phyloP scores from a whole-genome alignment of 2,888 invertebrate species.

The Limenitis camilla region DNA sequence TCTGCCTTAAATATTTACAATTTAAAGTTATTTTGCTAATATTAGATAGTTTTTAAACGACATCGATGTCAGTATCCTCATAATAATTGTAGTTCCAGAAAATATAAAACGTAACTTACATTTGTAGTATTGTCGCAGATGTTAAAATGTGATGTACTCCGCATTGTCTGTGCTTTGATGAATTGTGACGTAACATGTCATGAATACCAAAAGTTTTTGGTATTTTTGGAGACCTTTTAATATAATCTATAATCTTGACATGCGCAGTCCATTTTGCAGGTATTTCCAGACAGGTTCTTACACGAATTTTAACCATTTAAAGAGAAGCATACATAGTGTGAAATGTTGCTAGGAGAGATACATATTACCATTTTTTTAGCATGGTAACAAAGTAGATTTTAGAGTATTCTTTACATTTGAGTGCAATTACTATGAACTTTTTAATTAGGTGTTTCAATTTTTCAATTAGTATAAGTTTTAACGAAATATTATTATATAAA shows the following conservation, averaged over 20 bases:
- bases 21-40: not conserved
- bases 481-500: conserved; percentile 8
- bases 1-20: conserved; percentile 3
- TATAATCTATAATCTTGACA: too few relatives aligned
- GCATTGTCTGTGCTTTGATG: not conserved
- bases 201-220: too few relatives aligned
- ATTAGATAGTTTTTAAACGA: too few relatives aligned
- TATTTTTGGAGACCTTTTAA: too few relatives aligned
- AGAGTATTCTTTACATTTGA: conserved; percentile 2
- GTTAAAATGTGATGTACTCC: not conserved
- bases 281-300: conserved; percentile 10
- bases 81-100: too few relatives aligned
- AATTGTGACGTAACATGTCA: not conserved
- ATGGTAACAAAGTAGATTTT: not conserved
- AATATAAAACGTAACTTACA: conserved; percentile 5
- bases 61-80: too few relatives aligned
- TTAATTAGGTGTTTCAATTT: not conserved
- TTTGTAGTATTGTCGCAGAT: not conserved
- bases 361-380: not conserved
- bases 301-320: not conserved
- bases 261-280: not conserved
- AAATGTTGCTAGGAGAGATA: conserved; percentile 4
- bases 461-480: conserved; percentile 8
- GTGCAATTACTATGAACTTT: conserved; percentile 7
- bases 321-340: conserved; percentile 12